These are phyloP conservation scores for Agelastica alni DNA, from an alignment of 2,888 invertebrate species.

Conservation along the genomic window DNA sequence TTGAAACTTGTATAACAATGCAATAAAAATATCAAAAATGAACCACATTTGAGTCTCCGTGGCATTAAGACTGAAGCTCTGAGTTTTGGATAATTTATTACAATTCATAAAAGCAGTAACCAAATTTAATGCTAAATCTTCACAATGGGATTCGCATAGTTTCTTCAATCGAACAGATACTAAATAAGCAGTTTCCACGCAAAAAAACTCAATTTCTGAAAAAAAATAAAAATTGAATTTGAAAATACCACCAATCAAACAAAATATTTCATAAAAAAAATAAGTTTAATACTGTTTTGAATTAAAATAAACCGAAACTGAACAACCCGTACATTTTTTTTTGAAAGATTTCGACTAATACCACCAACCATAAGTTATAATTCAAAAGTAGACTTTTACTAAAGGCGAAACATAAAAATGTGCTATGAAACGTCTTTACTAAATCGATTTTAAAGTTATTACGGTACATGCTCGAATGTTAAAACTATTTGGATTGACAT, in stretches of 20 bases:
- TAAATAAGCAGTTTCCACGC: conserved; percentile 63
- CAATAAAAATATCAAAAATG: conserved; percentile 65
- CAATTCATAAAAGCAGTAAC: conserved; percentile 59
- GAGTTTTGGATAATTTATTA: conserved; percentile 48
- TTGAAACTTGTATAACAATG: conserved; percentile 62
- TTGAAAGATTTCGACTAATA: too few relatives aligned
- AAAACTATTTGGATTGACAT: too few relatives aligned
- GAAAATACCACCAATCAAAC: too few relatives aligned
- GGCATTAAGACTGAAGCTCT: conserved; percentile 51
- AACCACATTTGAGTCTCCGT: conserved; percentile 61
- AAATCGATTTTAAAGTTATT: too few relatives aligned
- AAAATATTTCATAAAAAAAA: not conserved
- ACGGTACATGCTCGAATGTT: too few relatives aligned
- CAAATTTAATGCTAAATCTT: conserved; percentile 65
- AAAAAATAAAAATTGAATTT: too few relatives aligned
- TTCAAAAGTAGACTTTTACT: too few relatives aligned
- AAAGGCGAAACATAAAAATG: too few relatives aligned
- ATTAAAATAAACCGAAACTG: too few relatives aligned
- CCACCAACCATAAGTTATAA: too few relatives aligned
- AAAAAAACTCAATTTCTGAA: conserved; percentile 61
- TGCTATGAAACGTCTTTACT: too few relatives aligned
- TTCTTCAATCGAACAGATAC: conserved; percentile 64
- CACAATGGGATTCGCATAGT: conserved; percentile 65
- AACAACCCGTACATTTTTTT: too few relatives aligned
- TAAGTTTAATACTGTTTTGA: not conserved